Base-by-base conservation (phyloP, 2,888 invertebrate genomes). In the Melanchra persicariae region DNA sequence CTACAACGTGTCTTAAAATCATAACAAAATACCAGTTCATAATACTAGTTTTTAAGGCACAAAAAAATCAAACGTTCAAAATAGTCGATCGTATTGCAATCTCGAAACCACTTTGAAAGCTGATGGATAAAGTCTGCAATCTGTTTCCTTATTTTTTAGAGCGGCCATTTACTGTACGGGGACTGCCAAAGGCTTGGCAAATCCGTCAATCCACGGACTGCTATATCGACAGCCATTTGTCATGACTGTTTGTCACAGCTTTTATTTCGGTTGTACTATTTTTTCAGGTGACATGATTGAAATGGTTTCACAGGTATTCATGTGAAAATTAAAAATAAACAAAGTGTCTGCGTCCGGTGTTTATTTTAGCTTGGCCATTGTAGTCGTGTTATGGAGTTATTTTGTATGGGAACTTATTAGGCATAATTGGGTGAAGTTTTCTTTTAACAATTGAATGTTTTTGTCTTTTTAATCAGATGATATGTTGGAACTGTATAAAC, bases 301-400 rank as follows among this genome's bases (percentile, higher is more conserved):
- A 70, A 51, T 70, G 9, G 26, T 70, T 49, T 40, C 40, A 40
- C 22, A 58, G n/a, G 7, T 43, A n/a, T 49, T 24, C 30, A 51
- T 30, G 17, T 30, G 8, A 9, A 59, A 70, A 40, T 49, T 47
- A 8, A 70, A 57, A 1, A 24, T 37, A 22, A 55, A 57, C 24
- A 57, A 26, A 3, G 22, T 37, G 19, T 19, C 19, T 22, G 19
- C 19, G 6, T 57, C 19, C 37, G 43, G 17, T 69, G 54, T 45
- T 69, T 69, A 19, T 54, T 54, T 34, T n/a, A 45, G 17, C 2
- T 45, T 26, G 17, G 12, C 9, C 54, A 26, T 37, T 70, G 17
- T n/a, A 4, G 34, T 54, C 17, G 2, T 55, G 22, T 15, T 12
- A 24, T 54, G 15, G 19, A 30, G 22, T 40, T 30, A 22, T 26